A percentile compares a stretch with the other conserved stretches of the same genome.
Evolutionary conservation across 2,888 invertebrate genomes (phyloP).

Genomic region (Phorcus lineatus): DNA sequence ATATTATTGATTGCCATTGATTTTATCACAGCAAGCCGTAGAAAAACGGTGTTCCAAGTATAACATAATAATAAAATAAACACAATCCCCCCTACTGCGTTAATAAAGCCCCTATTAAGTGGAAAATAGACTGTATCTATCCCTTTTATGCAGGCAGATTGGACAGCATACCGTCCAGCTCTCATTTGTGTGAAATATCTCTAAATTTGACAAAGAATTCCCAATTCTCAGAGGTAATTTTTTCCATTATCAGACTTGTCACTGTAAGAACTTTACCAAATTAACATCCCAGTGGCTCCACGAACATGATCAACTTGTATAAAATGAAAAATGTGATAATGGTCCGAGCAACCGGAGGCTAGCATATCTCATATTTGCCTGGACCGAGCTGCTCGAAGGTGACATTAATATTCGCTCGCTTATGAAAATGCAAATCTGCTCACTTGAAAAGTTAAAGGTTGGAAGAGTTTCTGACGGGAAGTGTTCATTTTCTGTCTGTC

Average conservation of each 20-base stretch:
- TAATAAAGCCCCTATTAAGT: slow-evolving; percentile 23
- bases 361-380: slow-evolving; percentile 10
- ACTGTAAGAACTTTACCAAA: slow-evolving; percentile 21
- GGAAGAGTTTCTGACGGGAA: slow-evolving; percentile 5
- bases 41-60: slow-evolving; percentile 8
- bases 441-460: slow-evolving; percentile 14
- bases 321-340: slow-evolving; percentile 24
- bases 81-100: slow-evolving; percentile 24
- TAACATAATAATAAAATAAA: slow-evolving; percentile 29
- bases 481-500: neutral
- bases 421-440: slow-evolving; percentile 20
- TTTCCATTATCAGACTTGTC: slow-evolving; percentile 25
- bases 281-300: slow-evolving; percentile 23
- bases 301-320: slow-evolving; percentile 6
- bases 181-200: slow-evolving; percentile 25
- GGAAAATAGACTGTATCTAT: slow-evolving; percentile 22
- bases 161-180: neutral
- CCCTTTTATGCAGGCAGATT: slow-evolving; percentile 11
- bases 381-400: neutral
- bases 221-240: slow-evolving; percentile 28
- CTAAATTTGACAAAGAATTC: slow-evolving; percentile 26
- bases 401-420: slow-evolving; percentile 7
- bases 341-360: neutral
- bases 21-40: neutral
- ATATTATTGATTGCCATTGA: slow-evolving; percentile 6